Percentiles rank a stretch among this genome's conserved stretches.
These are phyloP conservation scores for Strigops habroptila DNA, from an alignment of 2,113 vertebrate genomes.

Conservation along the genomic window DNA sequence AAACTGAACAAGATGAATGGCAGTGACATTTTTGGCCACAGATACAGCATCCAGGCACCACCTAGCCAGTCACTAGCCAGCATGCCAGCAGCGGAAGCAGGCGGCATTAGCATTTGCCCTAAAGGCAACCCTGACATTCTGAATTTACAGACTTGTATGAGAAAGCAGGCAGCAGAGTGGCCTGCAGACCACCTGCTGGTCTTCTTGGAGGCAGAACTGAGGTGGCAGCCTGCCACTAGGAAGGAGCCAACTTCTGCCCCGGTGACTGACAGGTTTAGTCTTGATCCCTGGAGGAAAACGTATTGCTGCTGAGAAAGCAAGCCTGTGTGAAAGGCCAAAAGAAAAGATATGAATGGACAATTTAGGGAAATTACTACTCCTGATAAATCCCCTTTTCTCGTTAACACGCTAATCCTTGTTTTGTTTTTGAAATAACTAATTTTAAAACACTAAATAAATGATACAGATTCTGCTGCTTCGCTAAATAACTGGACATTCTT, in stretches of 20 bases:
- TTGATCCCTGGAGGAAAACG: slow-evolving; percentile 1
- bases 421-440: neutral
- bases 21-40: neutral
- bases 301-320: slow-evolving; percentile 17
- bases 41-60: neutral
- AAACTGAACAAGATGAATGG: neutral
- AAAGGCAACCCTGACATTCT: neutral
- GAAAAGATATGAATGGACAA: slow-evolving; percentile 3
- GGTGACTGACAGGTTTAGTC: slow-evolving; percentile 41
- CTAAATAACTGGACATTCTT: slow-evolving; percentile 34
- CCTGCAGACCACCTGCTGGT: neutral
- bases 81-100: neutral
- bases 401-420: neutral
- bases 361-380: neutral
- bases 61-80: neutral
- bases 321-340: neutral
- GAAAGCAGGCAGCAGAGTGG: neutral
- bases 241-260: slow-evolving; percentile 22
- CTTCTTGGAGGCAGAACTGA: neutral
- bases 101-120: neutral
- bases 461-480: neutral
- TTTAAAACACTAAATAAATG: slow-evolving; percentile 19
- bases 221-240: neutral
- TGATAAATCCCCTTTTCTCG: neutral
- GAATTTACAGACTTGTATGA: neutral